Evolutionary conservation across 1,140 invertebrate genomes (phyloP).

Genomic region (Drosophila chauvacae): DNA sequence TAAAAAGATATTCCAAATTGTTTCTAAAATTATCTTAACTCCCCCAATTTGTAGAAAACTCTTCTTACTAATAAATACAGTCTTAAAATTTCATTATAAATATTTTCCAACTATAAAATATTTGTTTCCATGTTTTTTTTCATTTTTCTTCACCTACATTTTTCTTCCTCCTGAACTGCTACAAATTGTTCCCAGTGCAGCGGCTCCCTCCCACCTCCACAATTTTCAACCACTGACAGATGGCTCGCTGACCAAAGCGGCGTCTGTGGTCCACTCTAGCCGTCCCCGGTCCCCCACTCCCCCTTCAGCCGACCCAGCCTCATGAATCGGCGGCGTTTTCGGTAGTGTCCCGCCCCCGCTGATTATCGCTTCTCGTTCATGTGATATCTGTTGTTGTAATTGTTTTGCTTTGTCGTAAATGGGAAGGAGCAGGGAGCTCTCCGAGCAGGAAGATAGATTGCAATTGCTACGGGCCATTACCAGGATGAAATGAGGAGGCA

Average conservation of each 20-base stretch:
- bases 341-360: conserved; percentile 28
- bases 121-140: rapidly evolving
- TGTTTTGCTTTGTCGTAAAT: conserved; percentile 78
- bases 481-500: conserved; percentile 48
- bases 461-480: conserved; percentile 79
- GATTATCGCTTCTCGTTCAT: conserved; percentile 68
- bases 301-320: neutral
- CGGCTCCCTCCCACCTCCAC: neutral
- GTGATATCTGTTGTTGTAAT: conserved; percentile 80
- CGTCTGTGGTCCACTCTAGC: conserved; percentile 9
- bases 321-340: conserved; percentile 5
- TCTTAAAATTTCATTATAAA: neutral
- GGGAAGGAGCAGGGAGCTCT: conserved; percentile 17
- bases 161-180: no score
- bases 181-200: neutral
- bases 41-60: no score
- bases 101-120: neutral
- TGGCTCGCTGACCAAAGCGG: conserved; percentile 58
- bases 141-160: neutral
- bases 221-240: conserved; percentile 54
- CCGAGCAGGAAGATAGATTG: conserved; percentile 78
- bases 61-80: neutral
- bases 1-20: no score
- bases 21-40: no score
- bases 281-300: neutral